Base-by-base conservation (phyloP, 1,140 invertebrate species). In the Leptinotarsa undecemlineata region DNA sequence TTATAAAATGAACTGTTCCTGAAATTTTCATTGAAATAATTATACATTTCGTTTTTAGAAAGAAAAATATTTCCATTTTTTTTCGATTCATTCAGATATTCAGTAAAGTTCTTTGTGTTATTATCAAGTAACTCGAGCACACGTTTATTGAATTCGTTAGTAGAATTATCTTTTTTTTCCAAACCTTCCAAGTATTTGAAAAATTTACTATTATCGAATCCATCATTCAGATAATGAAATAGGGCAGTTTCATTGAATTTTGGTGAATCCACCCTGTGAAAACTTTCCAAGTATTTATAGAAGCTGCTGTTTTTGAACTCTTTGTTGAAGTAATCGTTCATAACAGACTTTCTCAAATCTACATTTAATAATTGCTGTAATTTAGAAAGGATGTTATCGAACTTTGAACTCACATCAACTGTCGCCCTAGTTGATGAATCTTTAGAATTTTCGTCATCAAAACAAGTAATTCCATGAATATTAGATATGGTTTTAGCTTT, bases 281-380 rank as follows among this genome's bases (percentile, higher is more conserved):
- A 60, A 60, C 33, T 61, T 19, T 71, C 69, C 48, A 71, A 26
- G 51, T 62, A 71, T 23, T 71, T 61, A 60, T 71, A 71, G 21
- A 71, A 71, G 60, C 8, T 71, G n/a, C 69, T 71, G 23, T 71
- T 71, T 23, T 61, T 60, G 19, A 71, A 71, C 13, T 61, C 69
- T 21, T 62, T 60, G 21, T 71, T 61, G 26, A 60, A 71, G 57
- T 71, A 60, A 6, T 62, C 33, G 23, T 60, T 51, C 48, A 71
- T 26, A 5, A 20, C 14, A 26, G 47, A 51, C 8, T 71, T 71
- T 62, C 20, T 61, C 20, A 61, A 61, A 26, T 57, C 48, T 14
- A 4, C 15, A 23, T 60, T 62, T 1, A 33, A 21, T 19, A 60
- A 21, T 60, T 71, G 15, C 11, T 26, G 3, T 2, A 61, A 33